Evolutionary conservation across 2,113 vertebrate species (phyloP), one percentile per base, ranked within the genome.

Genomic region (Rhagologus leucostigma): DNA sequence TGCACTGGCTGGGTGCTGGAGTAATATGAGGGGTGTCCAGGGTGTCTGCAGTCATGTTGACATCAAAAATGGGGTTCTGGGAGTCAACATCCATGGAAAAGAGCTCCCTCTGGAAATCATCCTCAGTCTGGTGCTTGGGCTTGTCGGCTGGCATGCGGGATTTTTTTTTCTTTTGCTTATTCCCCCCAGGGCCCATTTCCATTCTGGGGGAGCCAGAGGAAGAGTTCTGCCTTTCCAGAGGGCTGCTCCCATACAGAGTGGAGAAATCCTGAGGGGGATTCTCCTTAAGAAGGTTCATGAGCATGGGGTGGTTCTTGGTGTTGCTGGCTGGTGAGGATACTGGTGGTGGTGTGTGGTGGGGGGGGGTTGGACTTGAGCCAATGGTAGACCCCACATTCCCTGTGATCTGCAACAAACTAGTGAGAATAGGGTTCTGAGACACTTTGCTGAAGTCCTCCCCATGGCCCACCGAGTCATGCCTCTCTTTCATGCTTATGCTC

Each of bases 231-330:
- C 99, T 98, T 97, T 99, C 99, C 69, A 99, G 97, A 44, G 99
- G 99, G 97, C 99, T 99, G 94, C 98, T 99, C 84, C 98, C 98
- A 78, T 99, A 99, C 32, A 99, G 97, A 14, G 98, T 96, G 50
- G 99, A 99, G 96, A 99, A 99, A 98, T 99, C 99, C 96, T 99
- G 99, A 84, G 99, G 98, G 78, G 99, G 98, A 97, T 99, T 99
- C 98, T 99, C 99, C 96, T 99, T 99, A 90, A 99, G 98, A 84
- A 99, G 98, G 97, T 99, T 99, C 99, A 99, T 99, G 94, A 99
- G 98, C 99, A 99, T 99, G 95, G 99, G 99, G 97, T 99, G 99
- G 97, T 99, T 99, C 98, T 99, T 99, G 96, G 99, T 99, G 98
- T 99, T 99, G 98, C 99, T 98, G 86, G 99, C 99, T 79, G 99